Conservation (phyloP, 2,888 invertebrate genomes). For the Drosophila fungiperda region DNA sequence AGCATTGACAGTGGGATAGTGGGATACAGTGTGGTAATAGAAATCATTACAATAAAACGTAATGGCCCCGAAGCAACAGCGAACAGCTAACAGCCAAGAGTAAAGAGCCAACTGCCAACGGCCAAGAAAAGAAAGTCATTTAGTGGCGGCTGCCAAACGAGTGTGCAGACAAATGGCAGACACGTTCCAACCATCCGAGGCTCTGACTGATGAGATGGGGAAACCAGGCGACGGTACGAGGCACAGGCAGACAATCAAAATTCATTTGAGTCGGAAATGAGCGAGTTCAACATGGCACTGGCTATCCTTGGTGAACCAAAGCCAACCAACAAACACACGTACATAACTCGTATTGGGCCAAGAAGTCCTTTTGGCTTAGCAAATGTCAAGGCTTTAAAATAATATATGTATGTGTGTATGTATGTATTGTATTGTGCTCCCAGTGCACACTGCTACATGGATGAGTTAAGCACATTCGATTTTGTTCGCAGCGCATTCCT, state of each 20-base stretch:
- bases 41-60: conserved; percentile 80
- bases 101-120: conserved; percentile 14
- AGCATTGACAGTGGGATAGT: neutral
- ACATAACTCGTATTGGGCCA: conserved; percentile 16
- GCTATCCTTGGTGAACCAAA: conserved; percentile 26
- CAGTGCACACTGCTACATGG: conserved; percentile 41
- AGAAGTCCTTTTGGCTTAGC: conserved; percentile 20
- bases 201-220: conserved; percentile 7
- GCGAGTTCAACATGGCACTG: conserved; percentile 70
- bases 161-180: conserved; percentile 78
- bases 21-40: conserved; percentile 69
- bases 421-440: conserved; percentile 1
- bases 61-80: conserved; percentile 73
- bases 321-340: neutral
- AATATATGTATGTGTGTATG: conserved; percentile 10
- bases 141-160: conserved; percentile 65
- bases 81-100: conserved; percentile 44
- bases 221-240: conserved; percentile 17
- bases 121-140: conserved; percentile 76
- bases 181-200: conserved; percentile 68
- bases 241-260: conserved; percentile 75
- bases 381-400: conserved; percentile 75
- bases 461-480: conserved; percentile 49
- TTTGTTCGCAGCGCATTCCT: conserved; percentile 64
- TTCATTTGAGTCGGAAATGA: conserved; percentile 81